Conservation (phyloP, 2,113 vertebrate genomes). For the Plotosus lineatus region DNA sequence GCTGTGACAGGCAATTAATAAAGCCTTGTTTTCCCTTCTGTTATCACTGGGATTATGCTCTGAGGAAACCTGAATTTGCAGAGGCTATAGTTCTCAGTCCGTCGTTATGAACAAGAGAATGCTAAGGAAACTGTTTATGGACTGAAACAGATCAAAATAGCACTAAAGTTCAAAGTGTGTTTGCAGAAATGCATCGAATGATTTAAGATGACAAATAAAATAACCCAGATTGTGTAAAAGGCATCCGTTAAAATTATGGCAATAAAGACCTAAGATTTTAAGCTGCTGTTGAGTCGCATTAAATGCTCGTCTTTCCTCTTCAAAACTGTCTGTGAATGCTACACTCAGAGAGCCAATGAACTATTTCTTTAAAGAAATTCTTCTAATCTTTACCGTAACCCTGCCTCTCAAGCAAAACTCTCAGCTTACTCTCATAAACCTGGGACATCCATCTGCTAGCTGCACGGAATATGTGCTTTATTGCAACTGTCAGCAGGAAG, state of each 20-base stretch:
- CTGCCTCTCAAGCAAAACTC: too few relatives aligned
- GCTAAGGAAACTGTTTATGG: slow-evolving; percentile 26
- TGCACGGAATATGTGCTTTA: neutral
- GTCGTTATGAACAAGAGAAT: slow-evolving; percentile 18
- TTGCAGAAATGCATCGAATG: neutral
- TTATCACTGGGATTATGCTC: slow-evolving; percentile 44
- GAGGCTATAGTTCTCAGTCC: slow-evolving; percentile 47
- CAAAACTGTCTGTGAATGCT: neutral
- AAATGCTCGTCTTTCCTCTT: neutral
- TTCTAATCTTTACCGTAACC: too few relatives aligned
- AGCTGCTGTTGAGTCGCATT: neutral
- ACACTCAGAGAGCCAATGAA: neutral
- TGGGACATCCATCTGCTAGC: neutral
- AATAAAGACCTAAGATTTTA: neutral
- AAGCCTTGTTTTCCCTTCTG: slow-evolving; percentile 43
- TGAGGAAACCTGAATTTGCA: slow-evolving; percentile 43
- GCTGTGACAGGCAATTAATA: slow-evolving; percentile 58
- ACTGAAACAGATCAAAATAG: slow-evolving; percentile 13
- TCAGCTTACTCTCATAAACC: neutral
- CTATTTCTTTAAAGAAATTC: neutral
- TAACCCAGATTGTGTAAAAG: neutral
- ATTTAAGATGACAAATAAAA: neutral
- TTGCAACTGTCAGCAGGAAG: neutral
- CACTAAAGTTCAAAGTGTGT: slow-evolving; percentile 5
- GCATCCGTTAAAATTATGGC: neutral